phyloP scores from a whole-genome alignment of 1,140 invertebrate genomes.

The Trinorchestia longiramus region DNA sequence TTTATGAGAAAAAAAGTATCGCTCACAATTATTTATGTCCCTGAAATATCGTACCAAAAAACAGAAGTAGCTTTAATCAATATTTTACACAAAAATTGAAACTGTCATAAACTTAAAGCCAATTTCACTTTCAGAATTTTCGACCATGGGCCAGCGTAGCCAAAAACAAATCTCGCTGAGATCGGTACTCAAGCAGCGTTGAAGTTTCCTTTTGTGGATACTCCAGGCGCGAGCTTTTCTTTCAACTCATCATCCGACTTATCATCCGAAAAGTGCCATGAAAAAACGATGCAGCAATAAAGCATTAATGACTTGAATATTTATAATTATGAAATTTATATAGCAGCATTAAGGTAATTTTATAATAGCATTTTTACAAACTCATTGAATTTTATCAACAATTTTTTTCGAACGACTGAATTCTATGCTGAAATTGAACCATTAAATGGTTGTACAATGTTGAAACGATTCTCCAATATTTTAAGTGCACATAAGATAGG shows the following conservation, averaged over 20 bases:
- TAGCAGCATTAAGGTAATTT: not conserved
- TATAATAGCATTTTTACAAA: not conserved
- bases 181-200: not conserved
- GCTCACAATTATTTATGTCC: not conserved
- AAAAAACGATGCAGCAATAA: too few relatives aligned
- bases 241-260: too few relatives aligned
- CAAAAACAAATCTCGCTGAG: not conserved
- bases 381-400: too few relatives aligned
- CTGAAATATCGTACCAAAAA: not conserved
- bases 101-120: not conserved
- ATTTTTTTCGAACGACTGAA: too few relatives aligned
- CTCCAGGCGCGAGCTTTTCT: not conserved
- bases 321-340: not conserved
- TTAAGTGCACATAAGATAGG: too few relatives aligned
- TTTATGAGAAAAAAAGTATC: too few relatives aligned
- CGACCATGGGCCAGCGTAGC: not conserved
- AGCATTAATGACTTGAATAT: not conserved
- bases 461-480: too few relatives aligned
- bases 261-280: too few relatives aligned
- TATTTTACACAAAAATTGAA: not conserved
- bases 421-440: too few relatives aligned
- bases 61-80: not conserved
- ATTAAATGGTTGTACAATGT: too few relatives aligned
- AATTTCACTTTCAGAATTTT: not conserved
- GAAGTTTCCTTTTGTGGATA: not conserved